Evolutionary conservation across 2,797 vertebrate genomes (phyloP), one percentile per base, ranked within the genome.

Genomic region (Lepus townsendii): DNA sequence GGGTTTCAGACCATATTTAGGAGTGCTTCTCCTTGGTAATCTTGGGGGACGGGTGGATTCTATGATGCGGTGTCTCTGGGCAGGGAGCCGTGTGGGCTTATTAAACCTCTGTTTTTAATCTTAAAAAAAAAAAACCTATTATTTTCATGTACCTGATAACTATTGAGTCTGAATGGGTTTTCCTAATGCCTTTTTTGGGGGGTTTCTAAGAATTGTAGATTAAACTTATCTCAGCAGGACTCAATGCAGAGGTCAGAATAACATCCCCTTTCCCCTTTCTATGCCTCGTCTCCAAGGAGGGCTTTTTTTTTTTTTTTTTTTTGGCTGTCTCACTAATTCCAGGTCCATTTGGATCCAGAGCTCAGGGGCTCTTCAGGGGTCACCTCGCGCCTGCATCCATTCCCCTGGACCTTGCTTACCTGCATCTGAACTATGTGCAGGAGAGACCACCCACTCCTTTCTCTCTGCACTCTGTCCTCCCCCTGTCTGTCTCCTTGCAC

Each of bases 81-180:
- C 92, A 80, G 94, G 93, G 95, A 95, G 27, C 80, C 32, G 11
- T 0, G 0, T 8, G 2, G 47, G 5, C 6, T 17, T 54, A 50
- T 88, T 35, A 65, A 88, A 50, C 72, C 66, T 83, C 80, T 65
- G 52, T 73, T 89, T 88, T 86, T 77, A 76, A 73, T 95, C 89
- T 92, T 69, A 77, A 52, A 22, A 60, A 86, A 22, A 32, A 89
- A 69, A 8, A 47, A 47, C 1, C 72, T 5, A 47, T 97, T 97
- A 97, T 97, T 98, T 97, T 90, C 96, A 85, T 97, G 92, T 76
- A 97, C 96, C 95, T 95, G 94, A 79, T 98, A 96, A 95, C 93
- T 94, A 94, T 97, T 97, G 97, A 57, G 11, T 96, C 93, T 96
- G 96, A 96, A 92, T 95, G 96, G 96, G 91, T 93, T 98, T 98